phyloP scores from a whole-genome alignment of 30 jellyfish, hydroid and myxozoan species.

The Pelagia noctiluca region DNA sequence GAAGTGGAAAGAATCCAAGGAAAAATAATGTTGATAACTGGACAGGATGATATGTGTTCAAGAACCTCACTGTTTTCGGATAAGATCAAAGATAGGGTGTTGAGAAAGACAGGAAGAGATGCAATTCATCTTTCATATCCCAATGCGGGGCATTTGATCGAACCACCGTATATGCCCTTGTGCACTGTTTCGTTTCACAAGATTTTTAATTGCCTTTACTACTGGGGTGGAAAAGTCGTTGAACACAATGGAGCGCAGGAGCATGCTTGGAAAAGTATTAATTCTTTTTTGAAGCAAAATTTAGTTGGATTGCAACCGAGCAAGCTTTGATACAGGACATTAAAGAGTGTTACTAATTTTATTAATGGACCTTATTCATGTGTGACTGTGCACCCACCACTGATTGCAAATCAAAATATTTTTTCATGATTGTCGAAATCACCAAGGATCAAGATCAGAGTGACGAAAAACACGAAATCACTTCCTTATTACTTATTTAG shows the following conservation, averaged over 20 bases:
- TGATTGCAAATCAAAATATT: too few relatives aligned
- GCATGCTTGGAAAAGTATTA: conserved; percentile 56
- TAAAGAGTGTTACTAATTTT: too few relatives aligned
- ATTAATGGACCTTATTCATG: too few relatives aligned
- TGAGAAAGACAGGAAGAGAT: background rate
- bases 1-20: conserved; percentile 22
- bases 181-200: conserved; percentile 20
- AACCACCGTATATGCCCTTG: conserved; percentile 41
- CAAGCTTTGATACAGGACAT: too few relatives aligned
- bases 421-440: too few relatives aligned
- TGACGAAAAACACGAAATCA: too few relatives aligned
- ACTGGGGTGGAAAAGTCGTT: conserved; percentile 53
- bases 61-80: background rate
- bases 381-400: too few relatives aligned
- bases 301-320: too few relatives aligned
- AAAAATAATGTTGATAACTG: background rate
- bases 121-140: background rate
- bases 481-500: too few relatives aligned
- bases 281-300: conserved; percentile 20
- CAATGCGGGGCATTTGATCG: background rate
- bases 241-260: conserved; percentile 40
- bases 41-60: conserved; percentile 18
- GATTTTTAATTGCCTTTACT: background rate
- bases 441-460: too few relatives aligned
- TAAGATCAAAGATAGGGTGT: background rate